Base-by-base conservation (phyloP, 2,113 vertebrate genomes). In the Ceuthmochares aereus region DNA sequence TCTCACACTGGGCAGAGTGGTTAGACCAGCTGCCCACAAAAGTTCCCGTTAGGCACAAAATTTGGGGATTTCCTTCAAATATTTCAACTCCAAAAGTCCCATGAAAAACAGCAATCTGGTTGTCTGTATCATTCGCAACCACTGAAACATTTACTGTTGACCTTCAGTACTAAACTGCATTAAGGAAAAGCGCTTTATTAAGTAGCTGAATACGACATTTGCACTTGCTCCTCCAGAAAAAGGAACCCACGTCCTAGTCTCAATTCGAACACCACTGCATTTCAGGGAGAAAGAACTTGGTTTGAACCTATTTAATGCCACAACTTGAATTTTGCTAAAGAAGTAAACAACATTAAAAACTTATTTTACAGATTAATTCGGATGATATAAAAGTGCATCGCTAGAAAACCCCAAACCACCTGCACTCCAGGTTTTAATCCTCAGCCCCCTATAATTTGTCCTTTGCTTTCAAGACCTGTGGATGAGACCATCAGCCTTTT, bases 1-100 rank as follows among this genome's bases (percentile, higher is more conserved):
- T 14, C 34, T 58, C 67, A 11, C 4, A 0, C 17, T 1, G 0
- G 20, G 32, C 27, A 21, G 32, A 40, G 49, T 3, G 0, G 32
- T 64, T 2, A 27, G 36, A 68, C 16, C 64, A 40, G 51, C 12
- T 59, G 70, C 20, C 68, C 2, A 0, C 5, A 4, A 60, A 47
- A 22, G 32, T 59, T 89, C 22, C 49, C 22, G n/a, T 21, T 18
- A 36, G 73, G 62, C 52, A 47, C 63, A 60, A 63, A 60, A 82
- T 20, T 2, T 16, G 29, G 47, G 43, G 20, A 19, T 73, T 80
- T 25, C 80, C 79, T 76, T 32, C 11, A 36, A 16, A 25, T 26
- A 80, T 60, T 40, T 73, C 64, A 29, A 18, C 27, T 21, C 45
- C 19, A 13, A 54, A 70, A 55, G 40, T 7, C 20, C 32, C 4